Evolutionary conservation across 2,113 vertebrate species (phyloP), one percentile per base, ranked within the genome.

Genomic region (Dromaius novaehollandiae): DNA sequence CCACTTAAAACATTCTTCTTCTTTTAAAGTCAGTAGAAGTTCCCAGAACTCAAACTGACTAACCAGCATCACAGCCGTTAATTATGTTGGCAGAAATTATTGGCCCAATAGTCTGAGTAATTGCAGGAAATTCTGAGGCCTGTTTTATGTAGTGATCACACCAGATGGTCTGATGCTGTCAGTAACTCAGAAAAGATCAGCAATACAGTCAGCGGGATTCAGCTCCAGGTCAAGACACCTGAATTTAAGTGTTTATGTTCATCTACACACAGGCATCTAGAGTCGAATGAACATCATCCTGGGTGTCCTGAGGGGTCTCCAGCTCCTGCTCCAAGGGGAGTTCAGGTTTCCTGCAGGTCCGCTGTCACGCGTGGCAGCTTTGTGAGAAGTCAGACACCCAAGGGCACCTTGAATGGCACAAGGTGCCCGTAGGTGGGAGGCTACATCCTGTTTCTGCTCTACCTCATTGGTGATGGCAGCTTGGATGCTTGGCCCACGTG

Each of bases 291-390:
- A 44, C 61, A 79, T 22, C 24, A 60, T 6, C 25, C 65, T 46
- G 24, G 7, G 11, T 10, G 24, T 60, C 5, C 50, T 60, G 17
- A 13, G 61, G 26, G 20, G 26, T 56, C 30, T 38, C 24, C 61
- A 69, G 36, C 56, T 82, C 74, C 74, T 42, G 61, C 32, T 86
- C 46, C 68, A 8, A 61, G 79, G 38, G 61, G 25, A 10, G 1
- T 53, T 42, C 69, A 38, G 3, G 32, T 61, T 25, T 78, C 36
- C 55, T 84, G 40, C 11, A 65, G 32, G 76, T 92, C 40, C 44
- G 0, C 36, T 81, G 42, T 40, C 0, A 0, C 1, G 0, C 13
- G 3, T 38, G 44, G 63, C 44, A 60, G 63, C 34, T 73, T 58
- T 51, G 22, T 24, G 36, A 40, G 56, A 8, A 64, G 11, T 46